Evolutionary conservation across 2,797 vertebrate species (phyloP), one percentile per base, ranked within the genome.

Genomic region (Rhynchonycteris naso): DNA sequence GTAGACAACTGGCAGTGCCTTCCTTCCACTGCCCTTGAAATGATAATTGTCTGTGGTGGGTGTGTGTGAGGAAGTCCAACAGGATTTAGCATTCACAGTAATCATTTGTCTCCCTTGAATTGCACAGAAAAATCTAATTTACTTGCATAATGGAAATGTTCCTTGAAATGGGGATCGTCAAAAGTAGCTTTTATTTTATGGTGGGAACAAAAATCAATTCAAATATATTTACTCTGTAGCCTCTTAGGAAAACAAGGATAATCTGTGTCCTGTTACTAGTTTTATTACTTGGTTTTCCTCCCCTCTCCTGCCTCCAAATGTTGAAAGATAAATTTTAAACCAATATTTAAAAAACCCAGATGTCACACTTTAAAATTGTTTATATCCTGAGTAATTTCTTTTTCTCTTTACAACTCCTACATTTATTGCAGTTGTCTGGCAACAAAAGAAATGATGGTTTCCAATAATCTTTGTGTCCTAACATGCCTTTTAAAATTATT

Each of bases 281-380:
- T 88, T 92, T 54, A 85, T 84, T 69, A 87, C 19, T 85, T 89
- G 43, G 38, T 69, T 91, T 71, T 82, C 26, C 38, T 96, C n/a
- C 13, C 2, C 5, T 89, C 30, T 71, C 4, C n/a, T 84, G 7
- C 26, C 24, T 13, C 43, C 19, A 76, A 72, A 12, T 54, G 14
- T 22, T 82, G 24, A 89, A 84, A 93, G 33, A 72, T 54, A 59
- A 88, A 22, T 43, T 68, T 30, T 82, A 71, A 95, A 88, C 15
- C 24, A 87, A 54, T 52, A 47, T 28, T 83, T 33, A 13, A 89
- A 65, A 58, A 81, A 94, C 8, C 5, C n/a, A 91, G 50, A 76
- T 12, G 21, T 5, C 78, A 6, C 59, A 82, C 30, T 88, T 81
- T 35, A 80, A 90, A 80, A 30, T 22, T 54, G 35, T 63, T 94